Conservation (phyloP, 2,797 vertebrate species). For the Buphagus erythrorhynchus region DNA sequence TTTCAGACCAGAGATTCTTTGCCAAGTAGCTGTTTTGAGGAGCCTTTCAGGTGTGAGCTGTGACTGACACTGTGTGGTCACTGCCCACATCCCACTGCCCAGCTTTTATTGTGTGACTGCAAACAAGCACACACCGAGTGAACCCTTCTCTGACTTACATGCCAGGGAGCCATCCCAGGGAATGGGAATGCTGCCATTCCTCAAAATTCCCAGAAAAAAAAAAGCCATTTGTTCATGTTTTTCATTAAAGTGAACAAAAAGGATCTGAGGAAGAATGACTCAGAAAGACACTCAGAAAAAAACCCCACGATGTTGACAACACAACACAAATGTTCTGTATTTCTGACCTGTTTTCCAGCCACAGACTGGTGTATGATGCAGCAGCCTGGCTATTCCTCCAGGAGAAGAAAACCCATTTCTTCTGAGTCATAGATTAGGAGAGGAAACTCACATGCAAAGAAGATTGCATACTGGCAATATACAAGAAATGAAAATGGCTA, state of each 20-base stretch:
- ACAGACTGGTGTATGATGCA: not conserved
- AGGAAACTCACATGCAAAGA: not conserved
- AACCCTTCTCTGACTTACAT: not conserved
- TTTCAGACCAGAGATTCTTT: not conserved
- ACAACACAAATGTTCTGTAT: not conserved
- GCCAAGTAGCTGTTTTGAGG: not conserved
- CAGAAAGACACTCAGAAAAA: not conserved
- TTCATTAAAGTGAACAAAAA: not conserved
- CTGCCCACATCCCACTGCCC: not conserved
- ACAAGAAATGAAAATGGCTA: not conserved
- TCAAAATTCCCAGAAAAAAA: not conserved
- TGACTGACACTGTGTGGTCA: rapidly evolving
- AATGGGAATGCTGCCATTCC: not conserved
- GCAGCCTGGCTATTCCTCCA: not conserved
- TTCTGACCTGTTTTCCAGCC: not conserved
- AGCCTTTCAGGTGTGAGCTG: not conserved
- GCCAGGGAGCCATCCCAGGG: not conserved
- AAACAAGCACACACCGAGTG: not conserved
- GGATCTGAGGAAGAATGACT: not conserved
- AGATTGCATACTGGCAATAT: not conserved
- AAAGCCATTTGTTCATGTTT: not conserved
- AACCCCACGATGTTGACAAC: not conserved
- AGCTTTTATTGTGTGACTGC: not conserved
- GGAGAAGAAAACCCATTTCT: not conserved
- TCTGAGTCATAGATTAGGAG: not conserved